phyloP scores from a whole-genome alignment of 2,797 vertebrate genomes.

The Perodicticus potto region DNA sequence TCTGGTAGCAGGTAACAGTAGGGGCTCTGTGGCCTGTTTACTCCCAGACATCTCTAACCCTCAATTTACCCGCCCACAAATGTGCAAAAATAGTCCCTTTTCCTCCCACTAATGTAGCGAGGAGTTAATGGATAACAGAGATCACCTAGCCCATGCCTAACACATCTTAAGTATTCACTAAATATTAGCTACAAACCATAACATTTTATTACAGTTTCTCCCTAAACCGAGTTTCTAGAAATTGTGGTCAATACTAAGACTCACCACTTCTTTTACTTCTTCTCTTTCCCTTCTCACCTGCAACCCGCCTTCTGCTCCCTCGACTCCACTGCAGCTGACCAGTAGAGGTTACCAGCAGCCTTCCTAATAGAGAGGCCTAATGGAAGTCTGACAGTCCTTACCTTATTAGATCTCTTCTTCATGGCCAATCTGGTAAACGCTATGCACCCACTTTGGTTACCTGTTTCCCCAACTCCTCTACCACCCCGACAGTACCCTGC shows the following conservation, averaged over 20 bases:
- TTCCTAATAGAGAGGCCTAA: accelerated
- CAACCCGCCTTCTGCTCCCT: neutral
- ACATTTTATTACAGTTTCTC: neutral
- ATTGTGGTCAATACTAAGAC: neutral
- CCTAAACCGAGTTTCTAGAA: neutral
- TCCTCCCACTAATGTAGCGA: neutral
- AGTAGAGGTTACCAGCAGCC: too few relatives aligned
- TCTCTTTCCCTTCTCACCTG: neutral
- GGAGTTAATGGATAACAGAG: neutral
- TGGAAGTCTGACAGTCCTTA: neutral
- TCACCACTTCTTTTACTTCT: neutral
- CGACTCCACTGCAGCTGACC: neutral
- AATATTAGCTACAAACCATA: neutral
- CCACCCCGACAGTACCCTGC: neutral
- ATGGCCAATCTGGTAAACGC: neutral
- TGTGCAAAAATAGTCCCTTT: neutral
- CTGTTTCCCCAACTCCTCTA: neutral
- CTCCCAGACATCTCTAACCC: neutral
- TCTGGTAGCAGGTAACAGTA: too few relatives aligned
- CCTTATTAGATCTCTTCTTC: neutral
- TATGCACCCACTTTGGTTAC: accelerated
- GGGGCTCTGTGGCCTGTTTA: neutral
- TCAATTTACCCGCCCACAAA: neutral
- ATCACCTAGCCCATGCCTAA: neutral
- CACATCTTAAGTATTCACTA: neutral